phyloP scores from a whole-genome alignment of 2,113 vertebrate genomes.

The Periophthalmus modestus region DNA sequence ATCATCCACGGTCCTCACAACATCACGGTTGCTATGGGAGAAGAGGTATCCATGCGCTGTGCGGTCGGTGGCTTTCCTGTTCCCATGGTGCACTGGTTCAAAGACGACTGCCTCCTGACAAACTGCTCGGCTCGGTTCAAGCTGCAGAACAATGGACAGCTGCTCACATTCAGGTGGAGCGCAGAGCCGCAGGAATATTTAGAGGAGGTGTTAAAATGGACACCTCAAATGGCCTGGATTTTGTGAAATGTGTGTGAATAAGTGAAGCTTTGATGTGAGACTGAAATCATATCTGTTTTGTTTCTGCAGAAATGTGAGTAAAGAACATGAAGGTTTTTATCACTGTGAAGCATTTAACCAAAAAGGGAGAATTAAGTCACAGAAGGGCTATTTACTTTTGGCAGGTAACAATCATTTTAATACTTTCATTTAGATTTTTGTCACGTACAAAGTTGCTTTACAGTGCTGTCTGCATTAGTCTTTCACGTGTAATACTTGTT shows the following conservation, averaged over 20 bases:
- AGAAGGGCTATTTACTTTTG: constrained; percentile 66
- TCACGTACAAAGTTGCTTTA: neutral
- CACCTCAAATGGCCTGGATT: neutral
- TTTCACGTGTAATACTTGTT: no score
- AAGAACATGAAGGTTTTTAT: constrained; percentile 74
- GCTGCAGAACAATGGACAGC: constrained; percentile 73
- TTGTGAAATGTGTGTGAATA: neutral
- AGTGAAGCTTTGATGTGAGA: neutral
- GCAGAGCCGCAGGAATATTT: constrained; percentile 35
- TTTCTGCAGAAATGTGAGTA: constrained; percentile 69
- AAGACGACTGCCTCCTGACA: constrained; percentile 68
- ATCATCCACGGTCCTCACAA: constrained; percentile 73
- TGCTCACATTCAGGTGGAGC: constrained; percentile 76
- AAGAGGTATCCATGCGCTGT: constrained; percentile 69
- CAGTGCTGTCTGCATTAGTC: neutral
- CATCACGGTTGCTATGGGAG: constrained; percentile 68
- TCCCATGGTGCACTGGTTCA: constrained; percentile 80
- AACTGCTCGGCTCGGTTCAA: constrained; percentile 59
- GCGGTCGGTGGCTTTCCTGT: constrained; percentile 68
- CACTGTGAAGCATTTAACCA: constrained; percentile 74
- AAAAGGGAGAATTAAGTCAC: constrained; percentile 62
- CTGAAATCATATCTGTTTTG: neutral
- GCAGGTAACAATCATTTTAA: constrained; percentile 62
- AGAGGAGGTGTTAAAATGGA: neutral
- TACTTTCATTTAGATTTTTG: neutral